Evolutionary conservation across 2,113 vertebrate genomes (phyloP), one percentile per base, ranked within the genome.

Genomic region (Engraulis encrasicolus): DNA sequence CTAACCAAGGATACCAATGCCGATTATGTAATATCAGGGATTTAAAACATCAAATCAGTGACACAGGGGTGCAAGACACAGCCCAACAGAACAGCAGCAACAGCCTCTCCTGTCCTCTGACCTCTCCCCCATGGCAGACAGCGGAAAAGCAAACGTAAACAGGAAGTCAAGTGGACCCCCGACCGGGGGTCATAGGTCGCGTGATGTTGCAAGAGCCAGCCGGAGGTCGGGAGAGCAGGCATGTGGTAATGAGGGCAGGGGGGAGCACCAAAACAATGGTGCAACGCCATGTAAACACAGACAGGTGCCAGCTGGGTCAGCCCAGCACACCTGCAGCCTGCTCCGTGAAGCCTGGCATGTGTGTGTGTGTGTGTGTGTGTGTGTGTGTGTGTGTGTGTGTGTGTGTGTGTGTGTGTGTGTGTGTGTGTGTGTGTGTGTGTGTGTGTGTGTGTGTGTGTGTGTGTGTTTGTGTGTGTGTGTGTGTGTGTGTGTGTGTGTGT

Each of bases 191-290:
- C 88, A 91, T 83, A 88, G 91, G 89, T 93, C 90, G 90, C 83
- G 1, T 34, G 74, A 77, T 88, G 90, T 91, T 92, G 83, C 50
- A 85, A 88, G 86, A 61, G 74, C 83, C 36, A n/a, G 23, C 54
- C 15, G 12, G 84, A 52, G 80, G 52, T 37, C 18, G 36, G 78
- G 66, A 79, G 79, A 83, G 74, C 54, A 89, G 86, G 92, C 89
- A 93, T 93, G 92, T 74, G 2, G 80, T 92, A 94, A 94, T 93
- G 90, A 95, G 92, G 90, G 85, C 87, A 87, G 87, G 23, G 58
- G 7, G 23, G n/a, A 66, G 58, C 58, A 31, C 58, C 58, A 66
- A 66, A 66, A 66, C 58, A 66, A 7, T 66, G 58, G 58, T 3
- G 58, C 58, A 66, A 66, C 7, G 23, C n/a, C 58, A n/a, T 66